Evolutionary conservation across 1,140 invertebrate genomes (phyloP).

Genomic region (Pogonomyrmex barbatus): DNA sequence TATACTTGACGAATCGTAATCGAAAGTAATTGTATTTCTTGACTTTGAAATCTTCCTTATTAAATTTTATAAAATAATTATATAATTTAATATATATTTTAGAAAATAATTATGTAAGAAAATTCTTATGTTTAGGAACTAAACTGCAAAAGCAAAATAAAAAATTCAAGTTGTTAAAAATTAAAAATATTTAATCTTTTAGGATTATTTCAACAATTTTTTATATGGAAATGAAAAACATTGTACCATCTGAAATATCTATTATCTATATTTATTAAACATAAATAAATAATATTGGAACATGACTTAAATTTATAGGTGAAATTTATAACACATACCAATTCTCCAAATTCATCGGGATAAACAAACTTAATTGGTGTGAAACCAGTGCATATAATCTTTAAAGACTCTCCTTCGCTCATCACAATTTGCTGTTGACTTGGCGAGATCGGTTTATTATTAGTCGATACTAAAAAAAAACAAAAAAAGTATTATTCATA

Average conservation of each 20-base stretch:
- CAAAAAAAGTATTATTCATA: not conserved
- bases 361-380: conserved; percentile 69
- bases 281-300: not conserved
- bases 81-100: not conserved
- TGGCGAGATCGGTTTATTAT: conserved; percentile 56
- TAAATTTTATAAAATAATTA: not conserved
- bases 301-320: not conserved
- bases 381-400: conserved; percentile 69
- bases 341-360: conserved; percentile 51
- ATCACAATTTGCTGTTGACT: conserved; percentile 70
- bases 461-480: conserved; percentile 62
- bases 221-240: not conserved
- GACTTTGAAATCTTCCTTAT: not conserved
- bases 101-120: not conserved
- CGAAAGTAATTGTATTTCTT: too few species aligned
- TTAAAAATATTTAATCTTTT: not conserved
- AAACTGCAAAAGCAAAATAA: not conserved
- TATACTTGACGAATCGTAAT: too few species aligned
- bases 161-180: not conserved
- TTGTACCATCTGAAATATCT: not conserved
- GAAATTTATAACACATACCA: conserved; percentile 36
- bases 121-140: not conserved
- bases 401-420: conserved; percentile 73
- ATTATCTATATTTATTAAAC: not conserved
- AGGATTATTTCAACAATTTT: not conserved